Conservation (phyloP, 1,140 invertebrate species). For the Anastatus disparis region DNA sequence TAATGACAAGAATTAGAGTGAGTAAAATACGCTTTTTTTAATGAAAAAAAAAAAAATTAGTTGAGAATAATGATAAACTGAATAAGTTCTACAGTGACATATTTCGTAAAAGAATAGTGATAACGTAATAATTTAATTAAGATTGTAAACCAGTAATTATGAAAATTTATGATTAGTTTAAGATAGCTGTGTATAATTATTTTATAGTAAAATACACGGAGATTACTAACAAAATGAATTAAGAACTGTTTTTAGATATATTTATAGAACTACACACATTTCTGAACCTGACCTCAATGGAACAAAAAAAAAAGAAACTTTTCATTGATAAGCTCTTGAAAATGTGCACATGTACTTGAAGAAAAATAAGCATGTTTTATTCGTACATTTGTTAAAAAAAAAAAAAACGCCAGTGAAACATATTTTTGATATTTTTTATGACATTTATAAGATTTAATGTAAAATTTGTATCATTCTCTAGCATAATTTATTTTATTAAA, state of each 20-base stretch:
- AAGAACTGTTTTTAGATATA: slow-evolving; percentile 9
- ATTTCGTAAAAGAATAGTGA: slow-evolving; percentile 27
- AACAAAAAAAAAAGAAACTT: slow-evolving; percentile 13
- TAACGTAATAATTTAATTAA: slow-evolving; percentile 49
- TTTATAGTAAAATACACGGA: slow-evolving; percentile 62
- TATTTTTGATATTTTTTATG: not conserved
- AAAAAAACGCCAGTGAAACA: not conserved
- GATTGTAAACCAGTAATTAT: slow-evolving; percentile 57
- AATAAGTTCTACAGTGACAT: slow-evolving; percentile 16
- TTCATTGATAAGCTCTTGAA: not conserved
- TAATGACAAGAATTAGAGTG: too few species aligned
- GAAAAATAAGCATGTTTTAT: not conserved
- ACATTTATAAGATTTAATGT: too few species aligned
- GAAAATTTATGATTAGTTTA: slow-evolving; percentile 59
- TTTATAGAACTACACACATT: slow-evolving; percentile 3
- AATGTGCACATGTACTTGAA: not conserved
- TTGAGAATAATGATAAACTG: not conserved
- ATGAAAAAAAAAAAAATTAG: too few species aligned
- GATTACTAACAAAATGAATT: slow-evolving; percentile 50
- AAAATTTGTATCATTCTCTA: too few species aligned
- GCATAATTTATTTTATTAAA: too few species aligned
- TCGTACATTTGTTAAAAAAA: not conserved
- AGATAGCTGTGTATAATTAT: slow-evolving; percentile 62
- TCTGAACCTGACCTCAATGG: not conserved
- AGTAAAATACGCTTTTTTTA: too few species aligned